Conservation (phyloP, 2,113 vertebrate species). For the Aythya baeri region DNA sequence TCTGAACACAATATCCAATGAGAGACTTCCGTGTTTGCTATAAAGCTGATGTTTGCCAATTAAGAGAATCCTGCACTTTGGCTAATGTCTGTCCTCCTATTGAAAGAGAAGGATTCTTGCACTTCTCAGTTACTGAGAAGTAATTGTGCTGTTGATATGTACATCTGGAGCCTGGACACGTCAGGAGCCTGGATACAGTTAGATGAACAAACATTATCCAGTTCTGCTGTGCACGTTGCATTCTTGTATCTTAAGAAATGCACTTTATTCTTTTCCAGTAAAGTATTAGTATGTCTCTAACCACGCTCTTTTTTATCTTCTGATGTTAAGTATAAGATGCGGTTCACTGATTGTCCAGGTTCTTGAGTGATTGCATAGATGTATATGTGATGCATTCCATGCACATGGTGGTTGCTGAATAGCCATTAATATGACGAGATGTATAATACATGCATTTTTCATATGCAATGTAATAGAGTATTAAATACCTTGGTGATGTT, state of each 20-base stretch:
- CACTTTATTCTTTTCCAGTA: background rate
- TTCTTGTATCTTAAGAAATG: background rate
- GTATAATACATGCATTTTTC: background rate
- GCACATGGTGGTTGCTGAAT: background rate
- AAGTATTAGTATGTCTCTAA: background rate
- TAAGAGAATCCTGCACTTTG: background rate
- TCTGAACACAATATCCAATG: background rate
- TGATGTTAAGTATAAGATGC: background rate
- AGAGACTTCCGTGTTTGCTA: background rate
- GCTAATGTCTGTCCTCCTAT: background rate
- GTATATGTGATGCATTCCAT: background rate
- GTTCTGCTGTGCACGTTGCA: background rate
- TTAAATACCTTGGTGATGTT: background rate
- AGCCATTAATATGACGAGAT: background rate
- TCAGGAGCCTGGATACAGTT: background rate
- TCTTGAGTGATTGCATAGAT: background rate
- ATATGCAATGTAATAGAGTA: background rate
- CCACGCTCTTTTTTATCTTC: background rate
- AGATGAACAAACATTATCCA: background rate
- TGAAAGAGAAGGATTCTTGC: background rate
- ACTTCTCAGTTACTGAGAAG: background rate
- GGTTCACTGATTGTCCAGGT: background rate
- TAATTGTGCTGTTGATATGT: background rate
- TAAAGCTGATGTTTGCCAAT: background rate
- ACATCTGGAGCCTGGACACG: background rate